Evolutionary conservation across 2,888 invertebrate genomes (phyloP), one percentile per base, ranked within the genome.

Genomic region (Panorpa germanica): DNA sequence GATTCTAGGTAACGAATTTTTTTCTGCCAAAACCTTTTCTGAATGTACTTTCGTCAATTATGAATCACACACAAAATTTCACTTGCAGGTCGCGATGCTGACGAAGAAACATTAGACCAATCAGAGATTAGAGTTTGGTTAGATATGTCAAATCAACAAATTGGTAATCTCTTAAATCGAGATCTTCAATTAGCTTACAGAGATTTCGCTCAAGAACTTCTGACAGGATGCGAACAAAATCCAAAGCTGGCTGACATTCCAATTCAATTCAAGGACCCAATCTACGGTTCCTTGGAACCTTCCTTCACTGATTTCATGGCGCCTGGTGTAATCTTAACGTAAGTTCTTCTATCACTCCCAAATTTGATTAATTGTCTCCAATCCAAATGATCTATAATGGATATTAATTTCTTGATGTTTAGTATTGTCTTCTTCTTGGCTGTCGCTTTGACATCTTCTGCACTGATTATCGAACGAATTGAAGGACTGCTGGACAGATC

Each of bases 351-450:
- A 23, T n/a, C 10, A 8, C 20, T 25, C 9, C 8, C 13, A 25
- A 26, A 11, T 14, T 29, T 16, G 13, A 11, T 13, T n/a, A 28
- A 7, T 24, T 12, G 25, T n/a, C 7, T 7, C 7, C 7, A 25
- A 7, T 25, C 11, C 29, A 32, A 29, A 30, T 26, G 27, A 27
- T 19, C 26, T 26, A 7, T 29, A 26, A 12, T 16, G 28, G 28
- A 15, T 13, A 31, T 24, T 29, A 34, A 10, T 19, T 34, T 36
- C 30, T 28, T 39, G 35, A 28, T 37, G 52, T 57, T 28, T 59
- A 91, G 90, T 23, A 90, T 91, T 53, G 90, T 90, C 3, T 93
- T 90, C 65, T 90, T 93, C 68, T 65, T 91, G 61, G 90, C 93
- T 29, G 88, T 91, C 6, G 91, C 91, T 1, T 55, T 93, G 37